These are phyloP conservation scores for Siniperca undulata DNA, from an alignment of 2,797 vertebrate species.

Conservation along the genomic window DNA sequence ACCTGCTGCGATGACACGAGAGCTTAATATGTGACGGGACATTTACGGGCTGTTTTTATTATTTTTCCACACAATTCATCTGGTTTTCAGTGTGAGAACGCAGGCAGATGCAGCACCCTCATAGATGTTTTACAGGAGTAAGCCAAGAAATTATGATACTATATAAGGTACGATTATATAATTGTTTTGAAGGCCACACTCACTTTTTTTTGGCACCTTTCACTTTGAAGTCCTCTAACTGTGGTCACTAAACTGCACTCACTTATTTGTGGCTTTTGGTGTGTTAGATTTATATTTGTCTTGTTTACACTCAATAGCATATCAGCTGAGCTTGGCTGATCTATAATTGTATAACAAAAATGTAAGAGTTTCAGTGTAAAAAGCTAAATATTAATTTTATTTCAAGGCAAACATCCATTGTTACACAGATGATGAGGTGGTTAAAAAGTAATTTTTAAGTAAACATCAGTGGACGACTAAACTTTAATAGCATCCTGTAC, in stretches of 20 bases:
- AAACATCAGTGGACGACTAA: neutral
- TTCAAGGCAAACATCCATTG: neutral
- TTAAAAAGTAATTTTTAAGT: neutral
- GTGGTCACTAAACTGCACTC: slow-evolving; percentile 42
- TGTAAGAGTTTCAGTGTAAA: neutral
- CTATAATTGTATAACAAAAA: neutral
- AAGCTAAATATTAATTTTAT: slow-evolving; percentile 6
- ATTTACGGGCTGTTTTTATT: neutral
- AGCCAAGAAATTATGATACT: slow-evolving; percentile 42
- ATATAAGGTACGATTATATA: slow-evolving; percentile 17
- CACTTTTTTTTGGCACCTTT: slow-evolving; percentile 24
- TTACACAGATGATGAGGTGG: neutral
- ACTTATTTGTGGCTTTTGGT: slow-evolving; percentile 18
- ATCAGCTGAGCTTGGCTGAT: slow-evolving; percentile 6
- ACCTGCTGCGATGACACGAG: slow-evolving; percentile 29
- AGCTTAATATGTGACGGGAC: neutral
- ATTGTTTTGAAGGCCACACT: slow-evolving; percentile 11
- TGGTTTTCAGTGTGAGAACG: neutral
- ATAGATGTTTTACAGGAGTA: slow-evolving; percentile 36
- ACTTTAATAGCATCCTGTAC: neutral
- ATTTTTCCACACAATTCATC: neutral
- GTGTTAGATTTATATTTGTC: neutral
- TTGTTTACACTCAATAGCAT: slow-evolving; percentile 50
- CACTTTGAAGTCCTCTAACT: slow-evolving; percentile 8
- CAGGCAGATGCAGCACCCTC: slow-evolving; percentile 10